These are phyloP conservation scores for Trichonephila inaurata DNA, from an alignment of 1,140 invertebrate genomes.

Conservation along the genomic window DNA sequence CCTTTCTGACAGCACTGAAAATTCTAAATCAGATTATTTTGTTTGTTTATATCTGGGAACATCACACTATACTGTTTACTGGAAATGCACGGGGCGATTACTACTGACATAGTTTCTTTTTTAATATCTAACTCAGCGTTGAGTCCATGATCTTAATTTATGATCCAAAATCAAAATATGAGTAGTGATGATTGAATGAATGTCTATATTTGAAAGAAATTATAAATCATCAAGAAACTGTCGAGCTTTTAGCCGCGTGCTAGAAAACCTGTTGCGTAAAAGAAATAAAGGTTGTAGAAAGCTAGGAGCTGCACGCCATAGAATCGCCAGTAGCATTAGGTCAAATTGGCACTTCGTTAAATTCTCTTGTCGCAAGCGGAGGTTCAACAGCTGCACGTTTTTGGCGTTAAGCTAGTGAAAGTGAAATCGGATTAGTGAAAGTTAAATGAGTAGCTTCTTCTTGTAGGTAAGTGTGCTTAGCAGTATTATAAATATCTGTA, in stretches of 20 bases:
- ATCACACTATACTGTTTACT: neutral
- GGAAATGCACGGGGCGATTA: neutral
- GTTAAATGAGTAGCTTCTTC: neutral
- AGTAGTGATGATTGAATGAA: neutral
- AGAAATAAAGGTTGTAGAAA: neutral
- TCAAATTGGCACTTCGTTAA: neutral
- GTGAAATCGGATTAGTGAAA: slow-evolving; percentile 2
- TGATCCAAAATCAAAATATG: neutral
- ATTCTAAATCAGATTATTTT: slow-evolving; percentile 5
- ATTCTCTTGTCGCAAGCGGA: neutral
- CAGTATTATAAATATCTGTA: neutral
- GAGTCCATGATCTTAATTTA: slow-evolving; percentile 1
- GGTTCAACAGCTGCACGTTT: neutral
- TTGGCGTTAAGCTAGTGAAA: neutral
- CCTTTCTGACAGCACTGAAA: neutral
- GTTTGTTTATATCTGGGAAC: slow-evolving; percentile 6
- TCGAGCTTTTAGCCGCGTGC: neutral
- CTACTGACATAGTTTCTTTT: neutral
- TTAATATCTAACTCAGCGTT: neutral
- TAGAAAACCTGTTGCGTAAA: slow-evolving; percentile 14
- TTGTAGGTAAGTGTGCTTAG: neutral
- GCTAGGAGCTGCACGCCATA: neutral
- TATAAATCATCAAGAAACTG: neutral
- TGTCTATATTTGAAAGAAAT: neutral
- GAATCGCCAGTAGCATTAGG: neutral